Evolutionary conservation across 2,888 invertebrate genomes (phyloP).

Genomic region (Hydrotaea diabolus): DNA sequence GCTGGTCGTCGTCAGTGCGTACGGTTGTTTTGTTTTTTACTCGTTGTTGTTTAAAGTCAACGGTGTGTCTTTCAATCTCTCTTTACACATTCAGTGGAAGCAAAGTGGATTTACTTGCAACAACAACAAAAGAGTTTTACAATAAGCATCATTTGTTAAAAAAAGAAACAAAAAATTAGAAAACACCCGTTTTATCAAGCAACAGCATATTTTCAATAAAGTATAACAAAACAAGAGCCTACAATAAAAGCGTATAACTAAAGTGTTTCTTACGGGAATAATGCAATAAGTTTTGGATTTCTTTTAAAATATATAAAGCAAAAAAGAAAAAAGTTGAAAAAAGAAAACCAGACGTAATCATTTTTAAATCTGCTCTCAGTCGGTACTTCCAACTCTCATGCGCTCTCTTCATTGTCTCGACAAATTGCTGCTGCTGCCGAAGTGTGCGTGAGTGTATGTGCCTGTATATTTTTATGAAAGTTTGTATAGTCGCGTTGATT

Average conservation of each 20-base stretch:
- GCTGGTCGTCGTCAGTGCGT: slow-evolving; percentile 58
- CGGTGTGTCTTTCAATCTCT: slow-evolving; percentile 30
- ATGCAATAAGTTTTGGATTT: slow-evolving; percentile 45
- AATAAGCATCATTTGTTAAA: slow-evolving; percentile 23
- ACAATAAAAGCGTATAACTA: not conserved
- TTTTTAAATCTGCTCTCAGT: slow-evolving; percentile 14
- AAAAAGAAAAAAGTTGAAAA: slow-evolving; percentile 23
- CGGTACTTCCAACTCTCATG: slow-evolving; percentile 7
- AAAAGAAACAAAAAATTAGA: not conserved
- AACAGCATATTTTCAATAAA: not conserved
- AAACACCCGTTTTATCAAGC: slow-evolving; percentile 3
- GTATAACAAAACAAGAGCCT: not conserved
- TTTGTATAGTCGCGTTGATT: slow-evolving; percentile 34
- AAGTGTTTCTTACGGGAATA: slow-evolving; percentile 34
- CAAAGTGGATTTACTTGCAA: slow-evolving; percentile 38
- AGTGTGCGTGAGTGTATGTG: slow-evolving; percentile 5
- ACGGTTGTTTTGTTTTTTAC: slow-evolving; percentile 48
- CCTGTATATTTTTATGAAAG: slow-evolving; percentile 39
- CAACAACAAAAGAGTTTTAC: slow-evolving; percentile 42
- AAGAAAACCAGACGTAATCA: slow-evolving; percentile 48
- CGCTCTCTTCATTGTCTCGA: not conserved
- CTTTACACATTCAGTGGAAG: slow-evolving; percentile 29
- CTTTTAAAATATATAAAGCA: slow-evolving; percentile 9
- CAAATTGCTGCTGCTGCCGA: slow-evolving; percentile 7
- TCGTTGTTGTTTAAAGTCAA: slow-evolving; percentile 8